Evolutionary conservation across 2,113 vertebrate species (phyloP).

Genomic region (Trachemys scripta): DNA sequence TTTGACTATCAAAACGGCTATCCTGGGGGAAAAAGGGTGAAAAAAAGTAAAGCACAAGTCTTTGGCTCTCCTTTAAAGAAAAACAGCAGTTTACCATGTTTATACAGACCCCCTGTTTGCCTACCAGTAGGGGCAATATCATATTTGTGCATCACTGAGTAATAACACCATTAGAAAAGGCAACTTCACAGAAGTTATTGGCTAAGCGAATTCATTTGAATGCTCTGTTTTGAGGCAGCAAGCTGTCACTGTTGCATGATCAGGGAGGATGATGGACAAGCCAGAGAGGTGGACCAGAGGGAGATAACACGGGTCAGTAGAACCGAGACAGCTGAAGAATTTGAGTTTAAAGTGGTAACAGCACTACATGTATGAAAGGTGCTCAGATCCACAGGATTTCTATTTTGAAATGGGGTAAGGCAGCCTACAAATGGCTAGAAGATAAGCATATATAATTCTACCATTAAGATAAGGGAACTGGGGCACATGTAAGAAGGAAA

Average conservation of each 20-base stretch:
- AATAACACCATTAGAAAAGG: constrained; percentile 91
- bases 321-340: background rate
- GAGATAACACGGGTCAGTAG: background rate
- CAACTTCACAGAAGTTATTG: constrained; percentile 93
- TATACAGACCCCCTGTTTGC: constrained; percentile 83
- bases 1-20: constrained; percentile 76
- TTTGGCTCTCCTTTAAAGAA: constrained; percentile 85
- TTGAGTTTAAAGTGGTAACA: constrained; percentile 23
- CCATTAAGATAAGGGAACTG: background rate
- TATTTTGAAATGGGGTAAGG: constrained; percentile 33
- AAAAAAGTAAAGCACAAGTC: constrained; percentile 85
- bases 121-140: constrained; percentile 89
- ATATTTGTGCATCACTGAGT: constrained; percentile 90
- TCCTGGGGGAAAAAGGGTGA: constrained; percentile 53
- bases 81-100: constrained; percentile 81
- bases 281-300: constrained; percentile 22
- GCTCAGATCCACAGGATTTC: constrained; percentile 6
- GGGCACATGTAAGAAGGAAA: constrained; percentile 3
- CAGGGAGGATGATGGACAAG: constrained; percentile 76
- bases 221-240: constrained; percentile 89
- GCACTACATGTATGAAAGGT: constrained; percentile 19
- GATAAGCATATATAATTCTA: background rate
- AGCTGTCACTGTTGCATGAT: constrained; percentile 83
- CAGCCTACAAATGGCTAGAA: constrained; percentile 1
- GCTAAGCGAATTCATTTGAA: constrained; percentile 90